Evolutionary conservation across 2,888 invertebrate genomes (phyloP), one percentile per base, ranked within the genome.

Genomic region (Synergus gifuensis): DNA sequence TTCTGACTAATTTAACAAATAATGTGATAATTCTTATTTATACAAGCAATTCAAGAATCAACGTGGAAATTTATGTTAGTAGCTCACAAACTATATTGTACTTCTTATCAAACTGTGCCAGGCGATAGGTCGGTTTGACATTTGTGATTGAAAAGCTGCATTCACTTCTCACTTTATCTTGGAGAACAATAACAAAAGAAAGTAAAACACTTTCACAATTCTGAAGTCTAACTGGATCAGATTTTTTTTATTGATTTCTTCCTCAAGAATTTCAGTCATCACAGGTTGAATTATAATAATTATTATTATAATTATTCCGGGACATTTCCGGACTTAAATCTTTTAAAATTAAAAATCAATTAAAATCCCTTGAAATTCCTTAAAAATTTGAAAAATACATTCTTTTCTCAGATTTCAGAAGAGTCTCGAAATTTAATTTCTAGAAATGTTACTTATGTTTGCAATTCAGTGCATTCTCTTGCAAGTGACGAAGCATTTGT

Each of bases 71-170:
- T 28, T 49, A 49, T 49, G 49, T 69, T 28, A 69, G 49, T 69
- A 69, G 22, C 2, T 46, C 69, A 69, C n/a, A 49, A 36, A 36
- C 36, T 36, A 16, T 69, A 14, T 16, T 11, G 11, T 69, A 46
- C 8, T 69, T 2, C 49, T 69, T 69, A 69, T 69, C 69, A 69
- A 69, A 28, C 49, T 69, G 49, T 69, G 69, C 69, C 69, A 69
- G 28, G 69, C 2, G 49, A 69, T 69, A 54, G 9, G 28, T n/a
- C 28, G 12, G 16, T 18, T 54, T 49, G 69, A 69, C 69, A 69
- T 69, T 69, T 49, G 3, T 36, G 28, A 69, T 69, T 69, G 49
- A 69, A 69, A 69, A 69, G 9, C 7, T 49, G 28, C 49, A 36
- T 49, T 69, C 16, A 9, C 16, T 49, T 49, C 0, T 28, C 12